Conservation (phyloP, 2,113 vertebrate species). For the Leptobrachium leishanense region DNA sequence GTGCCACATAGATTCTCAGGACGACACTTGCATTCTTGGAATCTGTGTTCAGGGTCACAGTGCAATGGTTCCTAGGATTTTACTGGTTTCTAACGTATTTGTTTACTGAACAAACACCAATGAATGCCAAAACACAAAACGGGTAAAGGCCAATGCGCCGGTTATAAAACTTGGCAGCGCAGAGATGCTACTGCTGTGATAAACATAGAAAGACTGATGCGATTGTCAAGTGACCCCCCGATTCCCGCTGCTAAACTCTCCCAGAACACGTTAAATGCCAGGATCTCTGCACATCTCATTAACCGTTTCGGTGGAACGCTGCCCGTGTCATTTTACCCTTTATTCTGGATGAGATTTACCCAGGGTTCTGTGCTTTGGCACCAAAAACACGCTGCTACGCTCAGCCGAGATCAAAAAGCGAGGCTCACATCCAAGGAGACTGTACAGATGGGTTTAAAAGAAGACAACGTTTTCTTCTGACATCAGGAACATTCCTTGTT, state of each 20-base stretch:
- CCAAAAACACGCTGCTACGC: too few species aligned
- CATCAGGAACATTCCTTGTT: too few species aligned
- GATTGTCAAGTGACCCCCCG: background rate
- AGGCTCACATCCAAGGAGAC: too few species aligned
- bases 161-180: background rate
- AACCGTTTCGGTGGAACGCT: too few species aligned
- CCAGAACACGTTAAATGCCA: background rate
- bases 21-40: constrained; percentile 4
- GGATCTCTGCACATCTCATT: too few species aligned
- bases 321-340: too few species aligned
- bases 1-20: background rate
- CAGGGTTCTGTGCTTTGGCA: too few species aligned
- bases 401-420: too few species aligned
- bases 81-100: background rate
- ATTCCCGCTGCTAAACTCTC: background rate
- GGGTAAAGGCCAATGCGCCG: background rate
- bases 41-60: background rate
- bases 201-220: background rate
- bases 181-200: background rate
- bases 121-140: background rate
- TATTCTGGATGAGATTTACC: too few species aligned
- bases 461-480: too few species aligned
- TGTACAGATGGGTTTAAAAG: too few species aligned
- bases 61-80: constrained; percentile 3
- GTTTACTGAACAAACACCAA: constrained; percentile 11